These are phyloP conservation scores for Mormyrus proboscirostris DNA, from an alignment of 2,797 vertebrate species.

Conservation along the genomic window DNA sequence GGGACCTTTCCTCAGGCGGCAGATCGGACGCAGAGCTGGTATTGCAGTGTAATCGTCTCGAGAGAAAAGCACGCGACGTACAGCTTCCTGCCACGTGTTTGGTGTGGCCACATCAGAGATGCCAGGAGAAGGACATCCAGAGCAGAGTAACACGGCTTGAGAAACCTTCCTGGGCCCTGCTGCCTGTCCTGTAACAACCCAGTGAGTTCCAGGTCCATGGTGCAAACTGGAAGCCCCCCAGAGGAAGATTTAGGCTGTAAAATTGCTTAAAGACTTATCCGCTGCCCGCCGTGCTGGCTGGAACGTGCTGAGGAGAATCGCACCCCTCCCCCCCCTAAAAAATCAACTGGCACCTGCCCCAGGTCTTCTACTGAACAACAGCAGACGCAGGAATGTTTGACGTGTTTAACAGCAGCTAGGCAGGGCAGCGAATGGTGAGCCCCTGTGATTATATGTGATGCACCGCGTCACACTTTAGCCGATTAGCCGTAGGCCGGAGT, in stretches of 20 bases:
- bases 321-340: not conserved
- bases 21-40: not conserved
- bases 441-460: not conserved
- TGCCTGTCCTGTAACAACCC: not conserved
- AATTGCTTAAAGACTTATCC: slow-evolving; percentile 16
- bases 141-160: not conserved
- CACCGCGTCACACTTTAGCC: not conserved
- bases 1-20: not conserved
- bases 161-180: not conserved
- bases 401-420: not conserved
- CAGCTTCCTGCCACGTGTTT: not conserved
- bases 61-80: not conserved
- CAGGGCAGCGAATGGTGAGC: too few relatives aligned
- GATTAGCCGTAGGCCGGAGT: not conserved
- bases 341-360: not conserved
- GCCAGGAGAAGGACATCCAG: not conserved
- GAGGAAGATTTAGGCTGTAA: not conserved
- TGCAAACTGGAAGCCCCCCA: not conserved
- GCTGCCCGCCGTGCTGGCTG: not conserved
- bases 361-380: not conserved
- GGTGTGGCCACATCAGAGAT: not conserved
- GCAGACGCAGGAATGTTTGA: not conserved
- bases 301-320: not conserved
- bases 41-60: not conserved
- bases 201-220: not conserved